phyloP scores from a whole-genome alignment of 2,888 invertebrate genomes.

The Xestia xanthographa region DNA sequence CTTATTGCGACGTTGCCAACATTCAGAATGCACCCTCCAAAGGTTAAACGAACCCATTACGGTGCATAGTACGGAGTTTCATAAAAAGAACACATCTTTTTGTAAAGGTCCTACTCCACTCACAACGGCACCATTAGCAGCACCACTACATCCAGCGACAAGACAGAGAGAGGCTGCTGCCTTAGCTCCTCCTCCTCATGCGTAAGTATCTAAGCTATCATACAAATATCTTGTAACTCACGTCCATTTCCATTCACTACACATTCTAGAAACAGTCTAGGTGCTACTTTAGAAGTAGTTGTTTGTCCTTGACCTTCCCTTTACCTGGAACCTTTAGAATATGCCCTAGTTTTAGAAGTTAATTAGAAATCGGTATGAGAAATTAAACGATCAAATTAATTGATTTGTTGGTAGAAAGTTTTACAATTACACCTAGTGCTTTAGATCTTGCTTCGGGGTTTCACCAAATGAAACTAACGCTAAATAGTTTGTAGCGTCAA shows the following conservation, averaged over 20 bases:
- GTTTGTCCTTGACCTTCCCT: conserved; percentile 35
- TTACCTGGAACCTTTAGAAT: conserved; percentile 24
- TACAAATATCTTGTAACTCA: conserved; percentile 68
- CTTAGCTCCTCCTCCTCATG: conserved; percentile 87
- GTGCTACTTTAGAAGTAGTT: conserved; percentile 61
- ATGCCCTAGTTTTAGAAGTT: conserved; percentile 11
- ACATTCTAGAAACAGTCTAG: conserved; percentile 78
- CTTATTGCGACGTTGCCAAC: too few species aligned
- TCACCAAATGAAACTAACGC: conserved; percentile 61
- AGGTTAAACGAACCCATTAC: too few species aligned
- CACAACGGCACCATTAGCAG: conserved; percentile 85
- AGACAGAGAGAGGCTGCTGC: conserved; percentile 85
- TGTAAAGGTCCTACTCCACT: conserved; percentile 81
- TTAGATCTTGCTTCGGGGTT: conserved; percentile 33
- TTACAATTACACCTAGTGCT: conserved; percentile 4
- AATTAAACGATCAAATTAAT: neutral
- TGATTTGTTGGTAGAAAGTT: conserved; percentile 10
- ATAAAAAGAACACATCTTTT: too few species aligned
- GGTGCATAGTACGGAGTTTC: too few species aligned
- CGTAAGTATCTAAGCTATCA: conserved; percentile 79
- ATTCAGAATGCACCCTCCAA: too few species aligned
- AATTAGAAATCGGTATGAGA: conserved; percentile 24
- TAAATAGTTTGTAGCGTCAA: conserved; percentile 75
- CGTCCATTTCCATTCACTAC: conserved; percentile 84
- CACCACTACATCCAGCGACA: conserved; percentile 86